Percentiles rank a stretch among this genome's conserved stretches.
Evolutionary conservation across 1,140 invertebrate species (phyloP).

Genomic region (Ephestia elutella): DNA sequence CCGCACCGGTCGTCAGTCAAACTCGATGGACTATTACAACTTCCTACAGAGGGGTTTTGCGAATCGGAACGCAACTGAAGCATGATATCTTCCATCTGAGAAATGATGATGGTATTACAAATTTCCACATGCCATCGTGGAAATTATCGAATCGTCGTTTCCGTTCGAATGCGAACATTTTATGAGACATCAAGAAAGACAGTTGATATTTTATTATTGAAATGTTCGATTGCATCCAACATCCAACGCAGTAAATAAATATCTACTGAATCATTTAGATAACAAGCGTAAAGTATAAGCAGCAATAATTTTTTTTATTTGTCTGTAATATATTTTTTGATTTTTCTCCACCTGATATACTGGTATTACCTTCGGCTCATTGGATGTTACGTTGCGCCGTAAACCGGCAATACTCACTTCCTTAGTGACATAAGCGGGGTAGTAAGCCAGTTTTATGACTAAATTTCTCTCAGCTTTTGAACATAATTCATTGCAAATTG

Average conservation of each 20-base stretch:
- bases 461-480: background rate
- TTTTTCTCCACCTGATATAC: no score
- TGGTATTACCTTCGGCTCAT: background rate
- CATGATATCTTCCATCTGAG: background rate
- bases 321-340: no score
- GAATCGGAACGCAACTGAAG: constrained; percentile 2
- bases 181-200: background rate
- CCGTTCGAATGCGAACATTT: no score
- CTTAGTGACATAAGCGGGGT: background rate
- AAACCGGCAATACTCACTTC: background rate
- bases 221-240: no score
- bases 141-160: no score
- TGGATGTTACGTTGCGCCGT: background rate
- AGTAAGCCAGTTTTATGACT: background rate
- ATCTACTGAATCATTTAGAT: no score
- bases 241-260: no score
- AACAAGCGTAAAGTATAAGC: no score
- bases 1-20: constrained; percentile 31
- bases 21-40: constrained; percentile 40
- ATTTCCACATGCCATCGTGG: background rate
- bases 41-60: constrained; percentile 26
- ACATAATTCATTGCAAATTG: background rate
- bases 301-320: no score
- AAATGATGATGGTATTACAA: background rate
- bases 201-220: no score